Percentiles rank a stretch among this genome's conserved stretches.
Conservation (phyloP, 2,797 vertebrate genomes). For the Pangasius krempfi region DNA sequence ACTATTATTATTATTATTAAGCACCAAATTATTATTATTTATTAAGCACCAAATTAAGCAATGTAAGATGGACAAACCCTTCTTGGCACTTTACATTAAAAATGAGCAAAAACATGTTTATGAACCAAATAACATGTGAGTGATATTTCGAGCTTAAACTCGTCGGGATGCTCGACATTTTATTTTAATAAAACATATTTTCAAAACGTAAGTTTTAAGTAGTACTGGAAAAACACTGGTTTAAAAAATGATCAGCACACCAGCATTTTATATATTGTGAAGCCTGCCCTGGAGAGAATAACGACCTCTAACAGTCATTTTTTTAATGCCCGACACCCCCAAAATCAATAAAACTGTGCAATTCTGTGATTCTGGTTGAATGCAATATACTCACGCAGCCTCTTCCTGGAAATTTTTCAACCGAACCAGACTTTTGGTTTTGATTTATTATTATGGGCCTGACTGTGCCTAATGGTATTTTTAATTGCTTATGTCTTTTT, state of each 20-base stretch:
- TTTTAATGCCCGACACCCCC: background rate
- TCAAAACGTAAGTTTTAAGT: background rate
- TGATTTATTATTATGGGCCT: background rate
- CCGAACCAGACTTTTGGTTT: background rate
- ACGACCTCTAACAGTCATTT: background rate
- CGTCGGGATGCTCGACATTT: background rate
- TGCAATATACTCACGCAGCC: background rate
- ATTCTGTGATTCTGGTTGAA: background rate
- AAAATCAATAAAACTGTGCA: conserved; percentile 8
- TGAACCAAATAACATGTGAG: background rate
- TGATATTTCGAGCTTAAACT: background rate
- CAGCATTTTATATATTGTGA: background rate
- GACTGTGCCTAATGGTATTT: background rate
- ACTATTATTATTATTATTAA: background rate
- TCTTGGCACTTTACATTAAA: background rate
- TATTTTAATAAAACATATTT: background rate
- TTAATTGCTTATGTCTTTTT: background rate
- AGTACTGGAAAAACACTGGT: background rate
- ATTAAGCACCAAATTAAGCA: background rate
- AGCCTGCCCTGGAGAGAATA: background rate
- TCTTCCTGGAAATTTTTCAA: background rate
- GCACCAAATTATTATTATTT: background rate
- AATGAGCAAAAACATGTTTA: background rate
- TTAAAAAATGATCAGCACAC: background rate
- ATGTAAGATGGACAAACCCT: background rate